phyloP scores from a whole-genome alignment of 2,113 vertebrate species.

The Hyperoodon ampullatus region DNA sequence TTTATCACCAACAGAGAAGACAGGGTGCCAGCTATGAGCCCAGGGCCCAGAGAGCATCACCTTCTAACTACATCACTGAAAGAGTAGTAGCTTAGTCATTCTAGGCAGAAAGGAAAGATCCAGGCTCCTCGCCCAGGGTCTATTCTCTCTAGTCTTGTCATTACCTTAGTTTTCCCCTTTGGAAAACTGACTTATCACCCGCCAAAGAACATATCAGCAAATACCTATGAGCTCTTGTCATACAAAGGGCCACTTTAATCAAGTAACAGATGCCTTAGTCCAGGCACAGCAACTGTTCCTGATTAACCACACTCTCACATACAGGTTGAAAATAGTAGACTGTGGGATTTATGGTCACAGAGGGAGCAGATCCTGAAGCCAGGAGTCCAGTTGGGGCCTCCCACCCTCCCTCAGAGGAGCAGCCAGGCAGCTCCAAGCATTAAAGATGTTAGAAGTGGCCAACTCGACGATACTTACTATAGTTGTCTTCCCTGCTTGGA shows the following conservation, averaged over 20 bases:
- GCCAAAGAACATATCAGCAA: slow-evolving; percentile 48
- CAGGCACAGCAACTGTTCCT: slow-evolving; percentile 48
- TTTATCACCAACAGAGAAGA: slow-evolving; percentile 9
- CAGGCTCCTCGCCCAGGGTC: background rate
- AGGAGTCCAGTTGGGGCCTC: slow-evolving; percentile 37
- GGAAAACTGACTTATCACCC: slow-evolving; percentile 57
- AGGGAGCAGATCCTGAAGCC: slow-evolving; percentile 55
- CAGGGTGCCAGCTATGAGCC: background rate
- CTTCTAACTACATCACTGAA: background rate
- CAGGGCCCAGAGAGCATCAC: background rate
- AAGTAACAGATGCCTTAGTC: slow-evolving; percentile 35
- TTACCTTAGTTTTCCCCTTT: slow-evolving; percentile 67
- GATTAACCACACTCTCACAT: slow-evolving; percentile 41
- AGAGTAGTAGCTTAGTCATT: background rate
- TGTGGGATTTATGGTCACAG: slow-evolving; percentile 52
- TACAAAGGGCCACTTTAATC: slow-evolving; percentile 58
- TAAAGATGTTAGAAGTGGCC: slow-evolving; percentile 48
- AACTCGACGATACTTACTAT: slow-evolving; percentile 81
- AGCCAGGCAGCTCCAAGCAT: slow-evolving; percentile 36
- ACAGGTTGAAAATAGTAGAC: slow-evolving; percentile 1
- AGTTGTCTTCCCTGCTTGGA: slow-evolving; percentile 87
- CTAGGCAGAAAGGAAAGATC: slow-evolving; percentile 27
- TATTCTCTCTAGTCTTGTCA: background rate
- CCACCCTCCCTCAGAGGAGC: background rate
- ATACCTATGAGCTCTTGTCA: slow-evolving; percentile 50